Evolutionary conservation across 1,140 invertebrate species (phyloP).

Genomic region (Cydia splendana): DNA sequence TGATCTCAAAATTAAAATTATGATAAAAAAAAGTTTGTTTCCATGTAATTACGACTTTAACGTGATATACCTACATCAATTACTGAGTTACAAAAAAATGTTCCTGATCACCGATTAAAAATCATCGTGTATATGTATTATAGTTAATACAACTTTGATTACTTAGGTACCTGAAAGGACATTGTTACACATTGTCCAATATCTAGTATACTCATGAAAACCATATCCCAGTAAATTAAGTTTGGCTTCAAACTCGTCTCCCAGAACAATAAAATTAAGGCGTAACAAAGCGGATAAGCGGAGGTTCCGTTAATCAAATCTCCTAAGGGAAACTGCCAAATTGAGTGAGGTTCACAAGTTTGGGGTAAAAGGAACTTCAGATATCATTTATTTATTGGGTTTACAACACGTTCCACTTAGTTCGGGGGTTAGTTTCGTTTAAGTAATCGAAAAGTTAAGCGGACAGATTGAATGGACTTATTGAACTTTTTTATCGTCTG

Average conservation of each 20-base stretch:
- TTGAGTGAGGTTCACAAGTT: constrained; percentile 22
- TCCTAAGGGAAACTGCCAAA: constrained; percentile 28
- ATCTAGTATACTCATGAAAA: background rate
- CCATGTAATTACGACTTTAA: too few species aligned
- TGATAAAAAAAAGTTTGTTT: too few species aligned
- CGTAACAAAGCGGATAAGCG: constrained; percentile 25
- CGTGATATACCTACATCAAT: too few species aligned
- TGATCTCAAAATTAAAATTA: too few species aligned
- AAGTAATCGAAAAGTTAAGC: background rate
- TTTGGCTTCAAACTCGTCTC: constrained; percentile 10
- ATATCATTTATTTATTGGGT: constrained; percentile 31
- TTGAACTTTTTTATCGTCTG: background rate
- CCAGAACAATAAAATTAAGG: constrained; percentile 31
- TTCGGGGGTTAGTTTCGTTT: background rate
- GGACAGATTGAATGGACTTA: background rate
- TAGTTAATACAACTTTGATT: too few species aligned
- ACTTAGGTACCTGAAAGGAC: too few species aligned
- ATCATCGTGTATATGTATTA: too few species aligned
- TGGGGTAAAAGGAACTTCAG: constrained; percentile 13
- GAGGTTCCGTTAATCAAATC: constrained; percentile 28
- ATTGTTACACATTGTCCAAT: too few species aligned
- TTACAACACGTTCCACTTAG: constrained; percentile 22
- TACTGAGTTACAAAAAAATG: too few species aligned
- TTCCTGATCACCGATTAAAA: too few species aligned
- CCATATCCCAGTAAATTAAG: constrained; percentile 16